Evolutionary conservation across 2,888 invertebrate genomes (phyloP), one percentile per base, ranked within the genome.

Genomic region (Agonum fuliginosum): DNA sequence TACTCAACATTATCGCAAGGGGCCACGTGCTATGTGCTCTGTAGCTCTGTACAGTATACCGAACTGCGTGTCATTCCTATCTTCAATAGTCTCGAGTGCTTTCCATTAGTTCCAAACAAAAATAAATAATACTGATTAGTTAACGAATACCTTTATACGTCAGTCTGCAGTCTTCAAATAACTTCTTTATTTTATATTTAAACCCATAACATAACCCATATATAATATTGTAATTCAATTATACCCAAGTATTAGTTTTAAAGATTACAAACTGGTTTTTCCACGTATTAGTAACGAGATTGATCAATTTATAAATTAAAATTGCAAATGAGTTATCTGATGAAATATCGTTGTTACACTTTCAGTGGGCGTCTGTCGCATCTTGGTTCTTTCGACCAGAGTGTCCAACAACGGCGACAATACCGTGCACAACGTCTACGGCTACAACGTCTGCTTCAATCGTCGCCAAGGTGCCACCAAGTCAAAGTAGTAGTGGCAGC

Each of bases 381-480:
- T 88, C 88, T 79, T 88, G 87, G 88, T 88, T 87, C 81, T 86
- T 87, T 82, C 83, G 87, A 78, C 87, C 87, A 80, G 86, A 87
- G 79, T 81, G 82, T 80, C 82, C 83, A 73, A 83, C 84, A 82
- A 83, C 84, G 37, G 83, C 78, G 72, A 17, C 46, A 8, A 17
- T 8, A 8, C 17, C 14, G 3, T 48, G 48, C 48, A 80, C 80
- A 65, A 82, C 82, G 65, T 81, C 80, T 76, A 80, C 82, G 78
- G 77, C 80, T 69, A 81, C 80, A 37, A 78, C 79, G 46, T 78
- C 80, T 20, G 71, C 79, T 30, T 78, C 80, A 27, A 67, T 37
- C 46, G 78, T 80, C 58, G 76, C 46, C 74, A 78, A 79, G 74
- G 74, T 79, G 74, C 37, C 51, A n/a, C 54, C 73, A 22, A 48